Conservation (phyloP, 2,797 vertebrate genomes). For the Enteromius mattozi region DNA sequence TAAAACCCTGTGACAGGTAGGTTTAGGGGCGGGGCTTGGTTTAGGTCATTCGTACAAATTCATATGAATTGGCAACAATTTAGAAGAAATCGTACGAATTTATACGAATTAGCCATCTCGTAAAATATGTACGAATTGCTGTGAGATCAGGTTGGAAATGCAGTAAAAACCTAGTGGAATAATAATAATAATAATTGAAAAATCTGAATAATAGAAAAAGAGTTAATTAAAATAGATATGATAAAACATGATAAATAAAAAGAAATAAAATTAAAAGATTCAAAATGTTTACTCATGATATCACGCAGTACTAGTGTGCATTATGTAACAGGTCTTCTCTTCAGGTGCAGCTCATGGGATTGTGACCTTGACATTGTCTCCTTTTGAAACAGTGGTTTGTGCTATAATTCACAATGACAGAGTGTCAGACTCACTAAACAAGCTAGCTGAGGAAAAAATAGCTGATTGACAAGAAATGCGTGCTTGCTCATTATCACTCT, state of each 20-base stretch:
- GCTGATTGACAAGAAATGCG: conserved; percentile 34
- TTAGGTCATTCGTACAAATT: too few species aligned
- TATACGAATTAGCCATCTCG: too few species aligned
- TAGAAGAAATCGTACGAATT: too few species aligned
- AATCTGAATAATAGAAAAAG: background rate
- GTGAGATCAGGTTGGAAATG: too few species aligned
- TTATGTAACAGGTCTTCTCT: conserved; percentile 40
- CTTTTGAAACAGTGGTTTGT: conserved; percentile 48
- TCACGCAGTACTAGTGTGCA: background rate
- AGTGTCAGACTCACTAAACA: conserved; percentile 54
- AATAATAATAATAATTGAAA: too few species aligned
- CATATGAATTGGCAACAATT: too few species aligned
- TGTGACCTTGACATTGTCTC: conserved; percentile 38
- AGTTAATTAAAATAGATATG: background rate
- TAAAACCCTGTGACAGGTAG: too few species aligned
- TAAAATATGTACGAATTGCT: too few species aligned
- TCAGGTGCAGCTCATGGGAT: conserved; percentile 14
- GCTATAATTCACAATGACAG: conserved; percentile 56
- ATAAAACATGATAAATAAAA: background rate
- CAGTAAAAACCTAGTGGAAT: background rate
- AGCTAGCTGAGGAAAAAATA: conserved; percentile 39
- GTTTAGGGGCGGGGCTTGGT: too few species aligned
- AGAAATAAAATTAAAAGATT: background rate
- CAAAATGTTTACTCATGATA: background rate
- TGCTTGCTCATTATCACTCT: background rate